Evolutionary conservation across 2,888 invertebrate species (phyloP), one percentile per base, ranked within the genome.

Genomic region (Apodemia hepburni): DNA sequence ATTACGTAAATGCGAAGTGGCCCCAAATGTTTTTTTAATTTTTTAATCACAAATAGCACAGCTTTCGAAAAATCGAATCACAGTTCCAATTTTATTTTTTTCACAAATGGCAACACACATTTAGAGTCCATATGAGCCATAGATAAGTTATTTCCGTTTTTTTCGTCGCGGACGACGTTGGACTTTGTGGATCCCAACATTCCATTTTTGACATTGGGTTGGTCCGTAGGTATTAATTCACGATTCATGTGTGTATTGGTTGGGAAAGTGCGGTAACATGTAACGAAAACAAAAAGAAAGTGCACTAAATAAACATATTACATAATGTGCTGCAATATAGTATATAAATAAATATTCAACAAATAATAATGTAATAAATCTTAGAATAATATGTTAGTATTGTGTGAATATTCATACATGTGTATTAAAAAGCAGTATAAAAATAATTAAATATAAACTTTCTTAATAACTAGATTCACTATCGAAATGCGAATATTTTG

Each of bases 101-200:
- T 73, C 75, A 80, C 77, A 79, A 70, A 68, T 64, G 65, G 69
- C 51, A 65, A 65, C 62, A 63, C 66, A 64, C 65, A 69, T 63
- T 71, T 75, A 78, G 64, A 70, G 77, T 80, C 75, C 80, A 78
- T 77, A 77, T 64, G 70, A 69, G 33, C 60, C 68, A 70, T 63
- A 66, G 67, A 69, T 61, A 66, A 66, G 71, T 87, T 85, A 90
- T 91, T 91, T 90, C 74, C 91, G 91, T 90, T 91, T 91, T 91
- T 91, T 91, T 78, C 91, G 91, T 80, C 91, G 91, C 85, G 89
- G 85, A 73, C 89, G 91, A 85, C 90, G 91, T 85, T 86, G 85
- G 84, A 86, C 91, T 90, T 91, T 90, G 88, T 80, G 82, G 79
- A 80, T 80, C 82, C 84, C 82, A 85, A 84, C 77, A 77, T 79